Evolutionary conservation across 2,797 vertebrate species (phyloP).

Genomic region (Sebastes glaucus): DNA sequence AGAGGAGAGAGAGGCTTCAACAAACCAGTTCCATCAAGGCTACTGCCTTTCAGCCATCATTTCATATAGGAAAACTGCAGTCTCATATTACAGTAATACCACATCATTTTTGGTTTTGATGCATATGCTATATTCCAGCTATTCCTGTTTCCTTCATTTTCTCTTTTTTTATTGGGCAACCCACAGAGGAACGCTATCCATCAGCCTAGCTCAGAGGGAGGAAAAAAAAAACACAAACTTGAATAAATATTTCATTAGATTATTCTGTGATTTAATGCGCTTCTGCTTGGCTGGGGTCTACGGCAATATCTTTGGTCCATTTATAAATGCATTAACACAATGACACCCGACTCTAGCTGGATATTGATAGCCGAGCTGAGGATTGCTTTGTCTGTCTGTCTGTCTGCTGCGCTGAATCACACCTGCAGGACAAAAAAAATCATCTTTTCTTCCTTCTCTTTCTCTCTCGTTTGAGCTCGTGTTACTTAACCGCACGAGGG

Average conservation of each 20-base stretch:
- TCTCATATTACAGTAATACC: conserved; percentile 15
- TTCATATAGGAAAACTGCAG: conserved; percentile 8
- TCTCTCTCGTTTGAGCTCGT: conserved; percentile 18
- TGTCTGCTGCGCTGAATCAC: conserved; percentile 56
- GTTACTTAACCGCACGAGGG: conserved; percentile 19
- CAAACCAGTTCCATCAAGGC: conserved; percentile 40
- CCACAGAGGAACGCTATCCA: conserved; percentile 58
- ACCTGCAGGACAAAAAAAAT: conserved; percentile 5
- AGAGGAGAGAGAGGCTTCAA: conserved; percentile 9
- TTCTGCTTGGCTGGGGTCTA: conserved; percentile 67
- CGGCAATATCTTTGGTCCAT: conserved; percentile 74
- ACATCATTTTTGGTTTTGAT: conserved; percentile 14
- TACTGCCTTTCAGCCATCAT: conserved; percentile 17
- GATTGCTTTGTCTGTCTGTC: conserved; percentile 44
- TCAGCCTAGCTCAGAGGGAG: conserved; percentile 49
- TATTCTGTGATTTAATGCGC: conserved; percentile 81
- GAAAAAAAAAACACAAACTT: conserved; percentile 64
- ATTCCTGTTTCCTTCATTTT: conserved; percentile 29
- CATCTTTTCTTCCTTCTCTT: neutral
- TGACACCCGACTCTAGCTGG: conserved; percentile 69
- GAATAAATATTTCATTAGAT: conserved; percentile 81
- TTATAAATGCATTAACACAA: conserved; percentile 82
- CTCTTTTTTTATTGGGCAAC: conserved; percentile 30
- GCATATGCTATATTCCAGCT: conserved; percentile 7
- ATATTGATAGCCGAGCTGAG: conserved; percentile 64